phyloP scores from a whole-genome alignment of 2,113 vertebrate species.

The Catharus minimus region DNA sequence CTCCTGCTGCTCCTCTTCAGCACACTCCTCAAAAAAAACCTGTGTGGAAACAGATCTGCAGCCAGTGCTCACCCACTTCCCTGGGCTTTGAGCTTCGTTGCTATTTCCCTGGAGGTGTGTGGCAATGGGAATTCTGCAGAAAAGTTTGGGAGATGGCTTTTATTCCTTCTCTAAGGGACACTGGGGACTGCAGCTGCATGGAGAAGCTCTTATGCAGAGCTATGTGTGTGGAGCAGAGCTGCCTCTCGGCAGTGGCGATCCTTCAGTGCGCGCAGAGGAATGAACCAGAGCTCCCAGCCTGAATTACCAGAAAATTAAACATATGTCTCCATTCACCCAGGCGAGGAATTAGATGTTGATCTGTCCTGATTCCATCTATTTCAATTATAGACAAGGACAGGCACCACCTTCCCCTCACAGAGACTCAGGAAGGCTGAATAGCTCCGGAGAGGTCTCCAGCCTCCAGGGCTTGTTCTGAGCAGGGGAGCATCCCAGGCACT shows the following conservation, averaged over 20 bases:
- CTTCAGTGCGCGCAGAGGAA: neutral
- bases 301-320: slow-evolving; percentile 52
- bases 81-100: neutral
- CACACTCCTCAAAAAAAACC: neutral
- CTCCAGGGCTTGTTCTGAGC: fast-evolving
- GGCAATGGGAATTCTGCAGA: neutral
- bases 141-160: neutral
- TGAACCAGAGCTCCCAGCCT: neutral
- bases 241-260: neutral
- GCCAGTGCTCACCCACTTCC: fast-evolving
- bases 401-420: neutral
- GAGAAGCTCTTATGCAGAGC: neutral
- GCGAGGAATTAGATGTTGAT: slow-evolving; percentile 6
- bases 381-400: neutral
- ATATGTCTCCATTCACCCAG: slow-evolving; percentile 46
- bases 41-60: neutral
- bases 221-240: neutral
- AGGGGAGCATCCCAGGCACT: neutral
- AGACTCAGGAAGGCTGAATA: neutral
- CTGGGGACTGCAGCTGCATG: neutral
- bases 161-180: fast-evolving
- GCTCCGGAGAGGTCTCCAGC: neutral
- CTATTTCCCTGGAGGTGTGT: neutral
- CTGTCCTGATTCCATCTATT: neutral
- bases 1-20: neutral